Percentiles rank a stretch among this genome's conserved stretches.
Evolutionary conservation across 1,140 invertebrate species (phyloP).

Genomic region (Eriosoma lanigerum): DNA sequence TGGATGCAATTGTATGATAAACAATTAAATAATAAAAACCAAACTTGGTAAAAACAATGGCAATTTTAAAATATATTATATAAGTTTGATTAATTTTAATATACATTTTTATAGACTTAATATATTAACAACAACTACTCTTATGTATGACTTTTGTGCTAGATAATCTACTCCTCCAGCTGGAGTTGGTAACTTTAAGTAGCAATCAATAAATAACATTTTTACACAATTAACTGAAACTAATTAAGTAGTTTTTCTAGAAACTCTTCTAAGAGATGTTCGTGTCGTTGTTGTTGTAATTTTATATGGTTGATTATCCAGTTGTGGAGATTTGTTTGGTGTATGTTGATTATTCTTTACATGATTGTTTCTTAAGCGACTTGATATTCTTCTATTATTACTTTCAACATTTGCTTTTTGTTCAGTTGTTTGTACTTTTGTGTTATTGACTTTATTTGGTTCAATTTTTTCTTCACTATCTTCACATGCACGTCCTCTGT

Average conservation of each 20-base stretch:
- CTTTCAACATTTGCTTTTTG: constrained; percentile 3
- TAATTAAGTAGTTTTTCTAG: constrained; percentile 28
- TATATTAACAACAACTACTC: neutral
- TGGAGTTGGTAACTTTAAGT: constrained; percentile 38
- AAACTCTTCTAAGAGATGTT: constrained; percentile 27
- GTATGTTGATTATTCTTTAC: constrained; percentile 14
- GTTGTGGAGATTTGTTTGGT: constrained; percentile 23
- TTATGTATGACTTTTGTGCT: constrained; percentile 3
- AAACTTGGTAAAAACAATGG: neutral
- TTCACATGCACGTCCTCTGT: constrained; percentile 34
- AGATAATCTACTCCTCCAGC: constrained; percentile 19
- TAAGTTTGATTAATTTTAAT: constrained; percentile 20
- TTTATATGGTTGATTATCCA: neutral
- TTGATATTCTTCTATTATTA: constrained; percentile 29
- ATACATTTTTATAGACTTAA: neutral
- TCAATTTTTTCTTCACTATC: constrained; percentile 28
- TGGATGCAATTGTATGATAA: neutral
- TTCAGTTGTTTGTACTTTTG: constrained; percentile 1
- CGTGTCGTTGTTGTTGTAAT: constrained; percentile 20
- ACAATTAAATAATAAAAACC: neutral
- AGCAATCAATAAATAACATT: constrained; percentile 18
- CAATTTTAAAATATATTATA: neutral
- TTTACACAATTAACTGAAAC: neutral
- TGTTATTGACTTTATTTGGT: neutral
- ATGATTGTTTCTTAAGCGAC: constrained; percentile 28